Conservation (phyloP, 1,140 invertebrate genomes). For the Zaprionus africanus region DNA sequence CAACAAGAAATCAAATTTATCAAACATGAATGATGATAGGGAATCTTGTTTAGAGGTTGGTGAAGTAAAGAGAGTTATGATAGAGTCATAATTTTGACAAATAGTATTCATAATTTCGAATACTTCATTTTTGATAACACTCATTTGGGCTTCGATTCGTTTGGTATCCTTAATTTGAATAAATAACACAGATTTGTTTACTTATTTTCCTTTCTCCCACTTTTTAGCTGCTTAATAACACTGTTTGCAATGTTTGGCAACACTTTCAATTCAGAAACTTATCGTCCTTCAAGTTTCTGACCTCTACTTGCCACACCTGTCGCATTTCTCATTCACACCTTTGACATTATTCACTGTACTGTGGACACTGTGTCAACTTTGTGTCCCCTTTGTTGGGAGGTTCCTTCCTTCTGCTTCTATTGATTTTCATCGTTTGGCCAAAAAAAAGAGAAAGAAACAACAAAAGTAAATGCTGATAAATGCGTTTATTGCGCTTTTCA, state of each 20-base stretch:
- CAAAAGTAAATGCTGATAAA: conserved; percentile 67
- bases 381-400: neutral
- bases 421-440: conserved; percentile 32
- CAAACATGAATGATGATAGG: neutral
- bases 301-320: neutral
- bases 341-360: neutral
- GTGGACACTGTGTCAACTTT: neutral
- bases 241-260: neutral
- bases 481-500: conserved; percentile 75
- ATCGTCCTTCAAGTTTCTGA: neutral
- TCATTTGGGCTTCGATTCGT: no score
- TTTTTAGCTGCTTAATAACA: neutral
- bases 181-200: neutral
- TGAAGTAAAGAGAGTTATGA: neutral
- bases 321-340: neutral
- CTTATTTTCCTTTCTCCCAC: neutral
- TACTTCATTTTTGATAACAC: no score
- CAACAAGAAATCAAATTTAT: conserved; percentile 27
- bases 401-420: conserved; percentile 7
- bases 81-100: neutral
- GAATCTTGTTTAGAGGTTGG: neutral
- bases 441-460: conserved; percentile 26
- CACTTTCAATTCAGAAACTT: neutral
- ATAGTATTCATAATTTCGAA: no score
- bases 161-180: no score